These are phyloP conservation scores for Epistrophe grossulariae DNA, from an alignment of 2,888 invertebrate genomes.

Conservation along the genomic window DNA sequence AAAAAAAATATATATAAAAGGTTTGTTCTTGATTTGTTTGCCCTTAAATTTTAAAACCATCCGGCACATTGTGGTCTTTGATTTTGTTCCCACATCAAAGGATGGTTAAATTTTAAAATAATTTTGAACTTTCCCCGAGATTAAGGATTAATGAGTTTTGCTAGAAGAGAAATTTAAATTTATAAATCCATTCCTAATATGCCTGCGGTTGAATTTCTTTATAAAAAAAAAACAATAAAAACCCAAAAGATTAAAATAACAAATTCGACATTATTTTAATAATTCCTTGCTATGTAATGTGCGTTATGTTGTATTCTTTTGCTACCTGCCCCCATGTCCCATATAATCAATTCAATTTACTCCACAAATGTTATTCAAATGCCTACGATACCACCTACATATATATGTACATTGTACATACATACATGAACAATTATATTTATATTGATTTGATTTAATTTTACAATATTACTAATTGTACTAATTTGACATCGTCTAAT, in stretches of 20 bases:
- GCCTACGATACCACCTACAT: conserved; percentile 25
- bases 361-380: conserved; percentile 55
- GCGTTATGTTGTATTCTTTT: background rate
- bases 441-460: conserved; percentile 71
- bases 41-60: background rate
- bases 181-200: background rate
- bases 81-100: background rate
- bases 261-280: conserved; percentile 15
- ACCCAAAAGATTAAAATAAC: conserved; percentile 15
- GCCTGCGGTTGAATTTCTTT: background rate
- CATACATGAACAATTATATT: conserved; percentile 42
- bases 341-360: background rate
- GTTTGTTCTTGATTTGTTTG: background rate
- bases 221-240: background rate
- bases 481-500: conserved; percentile 73
- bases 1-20: background rate
- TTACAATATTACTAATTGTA: conserved; percentile 70
- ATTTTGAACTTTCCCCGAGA: background rate
- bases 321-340: background rate
- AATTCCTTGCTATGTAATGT: background rate
- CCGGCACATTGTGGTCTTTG: background rate
- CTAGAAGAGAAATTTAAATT: background rate
- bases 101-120: background rate
- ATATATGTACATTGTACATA: background rate
- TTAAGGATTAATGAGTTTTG: background rate